Base-by-base conservation (phyloP, 2,113 vertebrate species). In the Tragelaphus scriptus region DNA sequence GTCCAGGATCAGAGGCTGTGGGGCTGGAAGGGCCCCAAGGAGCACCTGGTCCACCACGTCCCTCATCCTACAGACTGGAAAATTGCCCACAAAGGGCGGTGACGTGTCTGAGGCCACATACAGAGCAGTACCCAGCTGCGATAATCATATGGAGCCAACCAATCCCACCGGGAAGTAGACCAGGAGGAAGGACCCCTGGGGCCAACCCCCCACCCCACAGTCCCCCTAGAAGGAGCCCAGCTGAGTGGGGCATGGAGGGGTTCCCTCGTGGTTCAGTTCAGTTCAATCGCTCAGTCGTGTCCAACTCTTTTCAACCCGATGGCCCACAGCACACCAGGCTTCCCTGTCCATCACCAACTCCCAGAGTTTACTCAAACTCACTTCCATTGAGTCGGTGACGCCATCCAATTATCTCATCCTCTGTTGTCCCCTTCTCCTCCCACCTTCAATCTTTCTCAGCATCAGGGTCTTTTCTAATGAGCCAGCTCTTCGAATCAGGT, bases 1-100 rank as follows among this genome's bases (percentile, higher is more conserved):
- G 17, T 0, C 3, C 36, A 36, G 49, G 17, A 3, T 21, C 21
- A 32, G 32, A 36, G 53, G n/a, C 14, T 2, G 10, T 0, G 0
- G 10, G 36, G 68, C 0, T 1, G 8, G 40, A 23, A 14, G 55
- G 44, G 75, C 8, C n/a, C 2, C 23, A 0, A 17, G 49, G 79
- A 59, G 8, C 12, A 32, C 40, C 32, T 23, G 9, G 25, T 13
- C 13, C 30, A 59, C 47, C 7, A 0, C 0, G 2, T 1, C 65
- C 32, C 28, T 61, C 0, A 1, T n/a, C 6, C 32, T 28, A 1
- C 2, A 12, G 36, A 13, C 51, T 32, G 53, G 88, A 77, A 58
- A 88, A 59, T 40, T 3, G 58, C 19, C 25, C 36, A 3, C 0
- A 0, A 85, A 49, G 5, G 40, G 19, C 2, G 7, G 15, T 0